These are phyloP conservation scores for Lycorma delicatula DNA, from an alignment of 1,140 invertebrate species.

Conservation along the genomic window DNA sequence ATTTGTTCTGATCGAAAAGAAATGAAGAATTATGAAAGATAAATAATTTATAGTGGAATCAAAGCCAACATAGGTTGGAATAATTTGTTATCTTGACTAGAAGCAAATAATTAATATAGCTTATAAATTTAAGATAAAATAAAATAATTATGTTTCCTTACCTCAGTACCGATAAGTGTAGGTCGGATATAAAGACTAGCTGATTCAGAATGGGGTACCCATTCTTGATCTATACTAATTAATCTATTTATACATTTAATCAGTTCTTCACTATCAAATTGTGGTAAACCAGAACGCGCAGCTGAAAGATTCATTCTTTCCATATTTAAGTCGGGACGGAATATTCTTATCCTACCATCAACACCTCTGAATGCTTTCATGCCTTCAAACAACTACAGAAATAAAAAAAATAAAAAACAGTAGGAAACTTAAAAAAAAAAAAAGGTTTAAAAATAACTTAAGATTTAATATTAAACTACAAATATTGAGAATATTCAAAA, in stretches of 20 bases:
- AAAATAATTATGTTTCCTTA: no score
- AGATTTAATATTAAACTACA: slow-evolving; percentile 1
- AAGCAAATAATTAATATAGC: no score
- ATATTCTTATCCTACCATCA: slow-evolving; percentile 87
- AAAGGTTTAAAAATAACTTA: background rate
- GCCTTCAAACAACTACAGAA: slow-evolving; percentile 90
- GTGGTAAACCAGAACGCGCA: slow-evolving; percentile 73
- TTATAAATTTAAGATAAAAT: no score
- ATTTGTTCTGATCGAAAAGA: no score
- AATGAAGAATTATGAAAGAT: no score
- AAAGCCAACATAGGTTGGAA: no score
- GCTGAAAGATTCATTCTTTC: slow-evolving; percentile 83
- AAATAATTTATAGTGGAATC: no score
- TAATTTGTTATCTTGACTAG: no score
- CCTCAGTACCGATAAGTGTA: slow-evolving; percentile 93
- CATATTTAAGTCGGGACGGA: slow-evolving; percentile 94
- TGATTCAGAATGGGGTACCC: slow-evolving; percentile 85
- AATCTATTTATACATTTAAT: slow-evolving; percentile 80
- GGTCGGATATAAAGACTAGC: slow-evolving; percentile 94
- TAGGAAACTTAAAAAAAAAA: background rate
- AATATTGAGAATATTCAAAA: no score
- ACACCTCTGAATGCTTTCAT: slow-evolving; percentile 95
- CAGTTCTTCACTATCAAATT: slow-evolving; percentile 82
- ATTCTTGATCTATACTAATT: slow-evolving; percentile 88
- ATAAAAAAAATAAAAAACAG: background rate